A percentile compares a stretch with the other conserved stretches of the same genome.
Evolutionary conservation across 2,797 vertebrate genomes (phyloP).

Genomic region (Rhinichthys osculus): DNA sequence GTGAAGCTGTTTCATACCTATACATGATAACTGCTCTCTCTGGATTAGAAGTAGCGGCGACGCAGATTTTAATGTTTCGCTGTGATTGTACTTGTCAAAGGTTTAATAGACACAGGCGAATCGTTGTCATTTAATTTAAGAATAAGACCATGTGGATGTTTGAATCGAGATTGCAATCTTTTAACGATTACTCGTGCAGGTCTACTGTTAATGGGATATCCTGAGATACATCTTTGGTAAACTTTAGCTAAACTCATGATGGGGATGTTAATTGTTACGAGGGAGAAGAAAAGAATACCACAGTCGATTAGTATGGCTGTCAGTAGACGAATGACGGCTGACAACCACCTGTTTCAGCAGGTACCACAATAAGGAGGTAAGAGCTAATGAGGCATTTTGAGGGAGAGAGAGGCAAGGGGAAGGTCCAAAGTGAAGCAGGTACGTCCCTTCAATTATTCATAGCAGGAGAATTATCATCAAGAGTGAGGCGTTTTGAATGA

Average conservation of each 20-base stretch:
- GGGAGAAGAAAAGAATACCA: background rate
- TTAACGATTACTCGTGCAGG: background rate
- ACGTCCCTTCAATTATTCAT: conserved; percentile 83
- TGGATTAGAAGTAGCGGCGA: background rate
- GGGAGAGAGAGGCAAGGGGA: conserved; percentile 39
- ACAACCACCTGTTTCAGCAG: conserved; percentile 78
- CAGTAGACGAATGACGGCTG: conserved; percentile 58
- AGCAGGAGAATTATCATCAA: conserved; percentile 81
- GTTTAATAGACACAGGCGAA: background rate
- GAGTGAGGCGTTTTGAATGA: conserved; percentile 79
- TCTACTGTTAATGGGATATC: background rate
- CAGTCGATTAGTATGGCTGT: conserved; percentile 4
- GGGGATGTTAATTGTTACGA: background rate
- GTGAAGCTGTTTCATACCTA: background rate
- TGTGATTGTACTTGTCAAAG: background rate
- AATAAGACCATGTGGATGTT: background rate
- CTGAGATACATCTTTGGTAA: background rate
- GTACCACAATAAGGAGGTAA: conserved; percentile 66
- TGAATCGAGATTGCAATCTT: background rate
- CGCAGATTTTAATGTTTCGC: background rate
- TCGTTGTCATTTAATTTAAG: background rate
- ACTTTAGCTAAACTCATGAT: background rate
- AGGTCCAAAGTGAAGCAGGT: conserved; percentile 72
- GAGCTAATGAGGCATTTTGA: conserved; percentile 73
- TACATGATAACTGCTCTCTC: background rate